Evolutionary conservation across 2,888 invertebrate species (phyloP).

Genomic region (Drosophila koepferae): DNA sequence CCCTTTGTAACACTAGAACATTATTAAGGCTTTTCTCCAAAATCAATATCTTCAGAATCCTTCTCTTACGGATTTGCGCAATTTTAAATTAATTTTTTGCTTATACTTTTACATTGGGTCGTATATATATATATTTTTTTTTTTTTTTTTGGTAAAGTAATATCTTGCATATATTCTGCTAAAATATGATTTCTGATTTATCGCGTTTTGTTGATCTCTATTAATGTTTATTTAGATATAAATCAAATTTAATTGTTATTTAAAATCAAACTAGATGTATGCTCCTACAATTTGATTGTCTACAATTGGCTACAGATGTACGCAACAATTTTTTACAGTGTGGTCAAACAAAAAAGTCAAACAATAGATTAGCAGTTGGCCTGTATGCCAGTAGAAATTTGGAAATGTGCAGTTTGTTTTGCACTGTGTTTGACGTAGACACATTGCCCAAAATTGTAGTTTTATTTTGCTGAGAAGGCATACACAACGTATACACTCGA

Average conservation of each 20-base stretch:
- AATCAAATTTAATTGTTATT: neutral
- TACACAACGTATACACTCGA: slow-evolving; percentile 14
- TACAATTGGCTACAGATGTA: neutral
- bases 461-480: slow-evolving; percentile 36
- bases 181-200: neutral
- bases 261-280: neutral
- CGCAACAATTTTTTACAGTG: slow-evolving; percentile 2
- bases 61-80: slow-evolving; percentile 32
- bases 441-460: slow-evolving; percentile 61
- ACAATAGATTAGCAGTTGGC: slow-evolving; percentile 34
- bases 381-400: slow-evolving; percentile 34
- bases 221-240: neutral
- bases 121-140: too few species aligned
- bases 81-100: slow-evolving; percentile 43
- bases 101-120: slow-evolving; percentile 14
- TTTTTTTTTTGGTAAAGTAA: neutral
- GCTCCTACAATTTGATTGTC: neutral
- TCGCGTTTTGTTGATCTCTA: too few species aligned
- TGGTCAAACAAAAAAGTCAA: slow-evolving; percentile 31
- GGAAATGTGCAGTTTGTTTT: slow-evolving; percentile 65
- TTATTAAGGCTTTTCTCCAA: slow-evolving; percentile 65
- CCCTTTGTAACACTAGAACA: slow-evolving; percentile 53
- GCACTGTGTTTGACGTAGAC: slow-evolving; percentile 68
- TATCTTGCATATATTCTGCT: neutral
- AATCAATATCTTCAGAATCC: slow-evolving; percentile 48